Evolutionary conservation across 2,888 invertebrate genomes (phyloP), one percentile per base, ranked within the genome.

Genomic region (Andricus quercusramuli): DNA sequence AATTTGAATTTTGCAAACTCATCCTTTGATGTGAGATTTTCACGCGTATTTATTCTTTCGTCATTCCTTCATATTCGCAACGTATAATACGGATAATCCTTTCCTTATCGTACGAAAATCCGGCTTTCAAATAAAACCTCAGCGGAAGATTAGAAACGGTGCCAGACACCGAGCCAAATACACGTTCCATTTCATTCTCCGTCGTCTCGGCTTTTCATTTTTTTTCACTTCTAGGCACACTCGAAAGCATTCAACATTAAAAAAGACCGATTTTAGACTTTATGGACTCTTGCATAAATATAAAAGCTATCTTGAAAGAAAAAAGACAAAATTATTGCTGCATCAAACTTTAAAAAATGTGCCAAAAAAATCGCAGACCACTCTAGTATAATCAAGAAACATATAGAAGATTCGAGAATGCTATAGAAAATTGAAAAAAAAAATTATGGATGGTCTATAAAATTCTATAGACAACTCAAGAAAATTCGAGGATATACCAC

Each of bases 51-150:
- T 37, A 78, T 51, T 65, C 65, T 67, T 65, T 32, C 64, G 32
- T 51, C 47, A 65, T 29, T 64, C 59, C 22, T 66, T 78, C 47
- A 41, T 44, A 65, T 78, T 78, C 66, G 64, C 66, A 68, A 80
- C 68, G 64, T 77, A 70, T 65, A 80, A 65, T 78, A 41, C 47
- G 70, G 80, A 80, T 80, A 78, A 80, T 80, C 80, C 70, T 47
- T 15, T 29, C 25, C 44, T 56, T 77, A 77, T 70, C 80, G 44
- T 44, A 11, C 37, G 80, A 80, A 80, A 80, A 80, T 68, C 80
- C 74, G 51, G 70, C 78, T 56, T 80, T 65, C 78, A 78, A 44
- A 77, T 80, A 78, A 77, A 80, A 78, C 74, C 74, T 56, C 74
- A 74, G 37, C 59, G 22, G 74, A 70, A 37, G 74, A 74, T 74